These are phyloP conservation scores for Papilio dardanus DNA, from an alignment of 1,140 invertebrate species.

Conservation along the genomic window DNA sequence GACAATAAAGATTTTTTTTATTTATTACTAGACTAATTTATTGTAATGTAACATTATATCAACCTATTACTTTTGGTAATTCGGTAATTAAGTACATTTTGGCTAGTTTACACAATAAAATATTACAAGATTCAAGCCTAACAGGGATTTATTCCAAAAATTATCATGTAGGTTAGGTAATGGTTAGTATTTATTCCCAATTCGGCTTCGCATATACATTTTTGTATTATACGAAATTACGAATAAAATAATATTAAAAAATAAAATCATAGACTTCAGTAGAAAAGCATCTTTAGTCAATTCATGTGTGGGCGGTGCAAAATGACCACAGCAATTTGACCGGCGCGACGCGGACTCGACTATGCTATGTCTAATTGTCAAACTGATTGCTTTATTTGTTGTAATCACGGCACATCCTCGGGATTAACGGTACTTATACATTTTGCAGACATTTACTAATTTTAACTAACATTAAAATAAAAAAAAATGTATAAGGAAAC, in stretches of 20 bases:
- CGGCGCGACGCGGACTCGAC: constrained; percentile 45
- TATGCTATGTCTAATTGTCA: constrained; percentile 53
- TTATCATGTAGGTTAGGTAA: too few species aligned
- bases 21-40: background rate
- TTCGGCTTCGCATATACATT: background rate
- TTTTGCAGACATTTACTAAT: too few species aligned
- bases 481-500: too few species aligned
- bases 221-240: background rate
- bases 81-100: too few species aligned
- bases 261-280: background rate
- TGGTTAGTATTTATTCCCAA: too few species aligned
- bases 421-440: constrained; percentile 41
- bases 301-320: constrained; percentile 57
- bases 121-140: too few species aligned
- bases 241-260: background rate
- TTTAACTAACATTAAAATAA: too few species aligned
- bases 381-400: constrained; percentile 53
- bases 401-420: constrained; percentile 42
- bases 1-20: too few species aligned
- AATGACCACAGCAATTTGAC: constrained; percentile 51
- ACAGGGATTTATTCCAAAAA: too few species aligned
- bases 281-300: constrained; percentile 38
- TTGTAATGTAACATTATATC: background rate
- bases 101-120: too few species aligned
- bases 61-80: too few species aligned